Evolutionary conservation across 1,140 invertebrate species (phyloP).

Genomic region (Bombus soroeensis): DNA sequence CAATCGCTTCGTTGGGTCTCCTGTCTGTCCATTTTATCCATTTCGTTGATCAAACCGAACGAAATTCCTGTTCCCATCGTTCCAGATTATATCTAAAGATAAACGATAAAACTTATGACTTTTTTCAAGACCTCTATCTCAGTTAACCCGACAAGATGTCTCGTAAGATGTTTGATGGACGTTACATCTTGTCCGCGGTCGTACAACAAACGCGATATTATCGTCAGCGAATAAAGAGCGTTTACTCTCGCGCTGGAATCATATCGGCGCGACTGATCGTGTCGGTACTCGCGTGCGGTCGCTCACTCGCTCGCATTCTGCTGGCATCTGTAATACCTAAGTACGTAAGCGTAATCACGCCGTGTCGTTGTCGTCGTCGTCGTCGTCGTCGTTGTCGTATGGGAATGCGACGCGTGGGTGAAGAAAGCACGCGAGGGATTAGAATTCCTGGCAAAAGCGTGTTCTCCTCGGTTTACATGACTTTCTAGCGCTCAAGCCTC

Average conservation of each 20-base stretch:
- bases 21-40: no score
- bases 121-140: neutral
- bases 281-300: neutral
- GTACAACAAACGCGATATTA: constrained; percentile 29
- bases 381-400: constrained; percentile 35
- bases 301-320: constrained; percentile 10
- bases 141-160: neutral
- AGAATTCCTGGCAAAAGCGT: constrained; percentile 55
- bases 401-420: constrained; percentile 66
- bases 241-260: constrained; percentile 23
- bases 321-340: neutral
- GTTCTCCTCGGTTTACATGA: constrained; percentile 39
- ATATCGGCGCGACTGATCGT: constrained; percentile 30
- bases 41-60: no score
- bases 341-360: constrained; percentile 53
- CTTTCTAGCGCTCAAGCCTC: neutral
- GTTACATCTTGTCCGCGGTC: no score
- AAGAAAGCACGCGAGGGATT: constrained; percentile 57
- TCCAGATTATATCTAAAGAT: neutral
- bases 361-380: constrained; percentile 48
- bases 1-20: no score
- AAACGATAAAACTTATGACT: neutral
- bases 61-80: no score
- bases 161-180: neutral
- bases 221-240: constrained; percentile 42